Evolutionary conservation across 2,888 invertebrate genomes (phyloP).

Genomic region (Syritta pipiens): DNA sequence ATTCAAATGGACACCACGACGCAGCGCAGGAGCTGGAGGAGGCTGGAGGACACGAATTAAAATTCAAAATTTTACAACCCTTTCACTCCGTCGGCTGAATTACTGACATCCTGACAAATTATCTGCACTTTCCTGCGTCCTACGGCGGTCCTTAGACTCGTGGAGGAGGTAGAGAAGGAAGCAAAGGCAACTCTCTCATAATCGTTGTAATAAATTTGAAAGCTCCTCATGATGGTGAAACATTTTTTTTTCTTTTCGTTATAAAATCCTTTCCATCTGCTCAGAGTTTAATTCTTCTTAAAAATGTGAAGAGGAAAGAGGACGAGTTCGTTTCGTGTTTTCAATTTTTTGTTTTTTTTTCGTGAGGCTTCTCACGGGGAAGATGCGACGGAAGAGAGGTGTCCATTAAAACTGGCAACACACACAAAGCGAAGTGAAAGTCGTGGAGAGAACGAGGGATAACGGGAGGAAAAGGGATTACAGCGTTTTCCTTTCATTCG

Average conservation of each 20-base stretch:
- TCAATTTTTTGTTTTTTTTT: neutral
- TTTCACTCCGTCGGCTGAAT: slow-evolving; percentile 8
- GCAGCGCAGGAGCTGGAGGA: neutral
- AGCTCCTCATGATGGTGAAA: slow-evolving; percentile 12
- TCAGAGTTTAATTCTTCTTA: slow-evolving; percentile 2
- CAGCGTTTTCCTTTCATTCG: slow-evolving; percentile 57
- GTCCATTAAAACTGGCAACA: slow-evolving; percentile 6
- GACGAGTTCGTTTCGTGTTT: no score
- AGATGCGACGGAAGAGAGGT: neutral
- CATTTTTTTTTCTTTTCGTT: neutral
- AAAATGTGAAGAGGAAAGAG: neutral
- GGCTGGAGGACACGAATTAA: neutral
- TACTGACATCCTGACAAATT: slow-evolving; percentile 48
- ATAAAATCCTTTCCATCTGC: slow-evolving; percentile 23
- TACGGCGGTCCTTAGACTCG: neutral
- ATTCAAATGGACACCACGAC: neutral
- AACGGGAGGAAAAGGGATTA: slow-evolving; percentile 44
- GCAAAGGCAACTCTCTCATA: slow-evolving; percentile 1
- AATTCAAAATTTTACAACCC: slow-evolving; percentile 24
- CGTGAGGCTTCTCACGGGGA: neutral
- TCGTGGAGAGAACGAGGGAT: slow-evolving; percentile 7
- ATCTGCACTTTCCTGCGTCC: slow-evolving; percentile 23
- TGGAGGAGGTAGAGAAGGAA: neutral
- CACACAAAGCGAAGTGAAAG: slow-evolving; percentile 60
- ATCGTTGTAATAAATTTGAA: slow-evolving; percentile 34